phyloP scores from a whole-genome alignment of 2,888 invertebrate species.

The Melipona beecheii region DNA sequence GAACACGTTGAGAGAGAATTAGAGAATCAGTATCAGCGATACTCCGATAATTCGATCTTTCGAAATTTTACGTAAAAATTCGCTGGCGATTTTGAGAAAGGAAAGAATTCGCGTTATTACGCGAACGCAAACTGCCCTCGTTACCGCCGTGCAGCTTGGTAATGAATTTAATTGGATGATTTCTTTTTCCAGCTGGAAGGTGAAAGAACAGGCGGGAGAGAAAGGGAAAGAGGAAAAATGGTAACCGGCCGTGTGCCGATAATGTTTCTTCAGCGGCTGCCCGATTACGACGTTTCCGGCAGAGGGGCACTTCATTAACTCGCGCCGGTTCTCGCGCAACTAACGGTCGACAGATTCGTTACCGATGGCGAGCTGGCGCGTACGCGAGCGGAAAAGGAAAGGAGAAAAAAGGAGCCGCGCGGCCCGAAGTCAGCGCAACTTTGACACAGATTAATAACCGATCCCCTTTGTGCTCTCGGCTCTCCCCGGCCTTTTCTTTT shows the following conservation, averaged over 20 bases:
- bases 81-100: constrained; percentile 1
- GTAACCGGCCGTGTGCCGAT: constrained; percentile 15
- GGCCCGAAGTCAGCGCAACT: constrained; percentile 6
- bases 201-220: background rate
- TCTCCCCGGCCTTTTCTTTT: constrained; percentile 36
- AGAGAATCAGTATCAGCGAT: too few relatives aligned
- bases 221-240: background rate
- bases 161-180: constrained; percentile 42
- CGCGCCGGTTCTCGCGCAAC: constrained; percentile 21
- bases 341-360: constrained; percentile 23
- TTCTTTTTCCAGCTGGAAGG: constrained; percentile 16
- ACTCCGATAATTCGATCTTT: too few relatives aligned
- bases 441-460: constrained; percentile 68
- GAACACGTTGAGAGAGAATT: too few relatives aligned
- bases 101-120: constrained; percentile 15
- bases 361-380: constrained; percentile 12
- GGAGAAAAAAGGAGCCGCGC: background rate
- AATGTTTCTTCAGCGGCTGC: constrained; percentile 33
- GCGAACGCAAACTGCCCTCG: constrained; percentile 26
- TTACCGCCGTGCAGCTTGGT: constrained; percentile 29
- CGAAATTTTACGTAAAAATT: background rate
- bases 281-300: constrained; percentile 39
- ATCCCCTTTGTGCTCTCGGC: constrained; percentile 43
- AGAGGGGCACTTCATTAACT: constrained; percentile 42
- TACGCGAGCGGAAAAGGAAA: background rate